Evolutionary conservation across 1,140 invertebrate species (phyloP), one percentile per base, ranked within the genome.

Genomic region (Lineus longissimus): DNA sequence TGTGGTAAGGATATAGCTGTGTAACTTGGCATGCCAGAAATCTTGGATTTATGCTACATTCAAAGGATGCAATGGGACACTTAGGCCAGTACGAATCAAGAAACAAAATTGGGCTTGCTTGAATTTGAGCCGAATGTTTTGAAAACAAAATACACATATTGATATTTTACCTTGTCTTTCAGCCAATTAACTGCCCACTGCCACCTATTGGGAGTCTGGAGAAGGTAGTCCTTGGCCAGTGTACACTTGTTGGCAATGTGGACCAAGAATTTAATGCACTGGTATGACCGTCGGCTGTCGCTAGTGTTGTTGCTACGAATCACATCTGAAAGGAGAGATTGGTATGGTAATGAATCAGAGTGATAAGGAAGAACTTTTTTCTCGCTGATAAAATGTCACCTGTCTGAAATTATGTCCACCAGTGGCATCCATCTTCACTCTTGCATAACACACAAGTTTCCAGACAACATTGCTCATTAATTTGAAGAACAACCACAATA

Each of bases 151-250:
- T 45, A 17, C 25, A 19, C 17, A 17, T 54, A 27, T 22, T 6
- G 36, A 29, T 27, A 58, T 0, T 58, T 51, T 62, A 79, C 78
- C 76, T 81, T 83, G 61, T 78, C 80, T 66, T 81, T 80, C 1
- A 85, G 76, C 84, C 84, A 85, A 61, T 83, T 81, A 41, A 85
- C 82, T 45, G 82, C 80, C 83, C 83, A 84, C 68, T 84, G 81
- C 84, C 84, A 85, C 62, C 79, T 81, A 55, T 73, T 71, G 33
- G 81, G 74, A n/a, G 77, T 80, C 51, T 79, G 75, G 6, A 84
- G 73, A 2, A 84, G 74, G 65, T 83, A 82, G 15, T 84, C 81
- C 67, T 84, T 83, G 23, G 70, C 76, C 31, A 74, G 58, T 25
- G 69, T 62, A 64, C 76, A 82, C 66, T 77, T 76, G 59, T 78